Evolutionary conservation across 1,140 invertebrate species (phyloP).

Genomic region (Zaprionus vittiger): DNA sequence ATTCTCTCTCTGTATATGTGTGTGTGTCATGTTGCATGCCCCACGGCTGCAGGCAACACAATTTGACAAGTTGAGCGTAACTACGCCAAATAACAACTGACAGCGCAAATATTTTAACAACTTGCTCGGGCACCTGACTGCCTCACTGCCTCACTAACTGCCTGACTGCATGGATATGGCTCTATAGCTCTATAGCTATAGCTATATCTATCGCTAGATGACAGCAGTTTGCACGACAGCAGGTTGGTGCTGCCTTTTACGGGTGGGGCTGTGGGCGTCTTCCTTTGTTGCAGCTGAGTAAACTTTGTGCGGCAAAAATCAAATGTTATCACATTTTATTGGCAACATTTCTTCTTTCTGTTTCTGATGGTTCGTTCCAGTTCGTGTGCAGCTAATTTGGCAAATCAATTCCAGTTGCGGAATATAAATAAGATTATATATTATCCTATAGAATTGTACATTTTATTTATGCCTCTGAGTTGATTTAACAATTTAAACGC

Average conservation of each 20-base stretch:
- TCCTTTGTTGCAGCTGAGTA: constrained; percentile 38
- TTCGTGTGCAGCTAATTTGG: constrained; percentile 60
- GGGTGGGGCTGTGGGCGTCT: background rate
- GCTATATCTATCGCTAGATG: background rate
- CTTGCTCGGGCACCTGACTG: constrained; percentile 14
- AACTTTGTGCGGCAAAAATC: constrained; percentile 59
- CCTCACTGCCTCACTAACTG: constrained; percentile 13
- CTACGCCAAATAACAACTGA: constrained; percentile 55
- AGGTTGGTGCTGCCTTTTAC: background rate
- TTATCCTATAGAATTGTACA: constrained; percentile 12
- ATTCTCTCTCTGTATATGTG: background rate
- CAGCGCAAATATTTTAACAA: constrained; percentile 72
- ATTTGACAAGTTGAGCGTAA: constrained; percentile 64
- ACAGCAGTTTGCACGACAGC: background rate
- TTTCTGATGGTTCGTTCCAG: constrained; percentile 34
- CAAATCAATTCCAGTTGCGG: constrained; percentile 61
- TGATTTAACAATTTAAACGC: background rate
- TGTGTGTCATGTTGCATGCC: constrained; percentile 21
- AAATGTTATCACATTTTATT: constrained; percentile 58
- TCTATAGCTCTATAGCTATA: background rate
- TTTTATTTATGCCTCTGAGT: background rate
- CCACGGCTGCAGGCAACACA: constrained; percentile 44
- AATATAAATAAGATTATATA: constrained; percentile 47
- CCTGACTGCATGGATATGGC: constrained; percentile 9
- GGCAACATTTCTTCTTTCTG: constrained; percentile 25